These are phyloP conservation scores for Cryptus viduatorius DNA, from an alignment of 2,888 invertebrate genomes.

Conservation along the genomic window DNA sequence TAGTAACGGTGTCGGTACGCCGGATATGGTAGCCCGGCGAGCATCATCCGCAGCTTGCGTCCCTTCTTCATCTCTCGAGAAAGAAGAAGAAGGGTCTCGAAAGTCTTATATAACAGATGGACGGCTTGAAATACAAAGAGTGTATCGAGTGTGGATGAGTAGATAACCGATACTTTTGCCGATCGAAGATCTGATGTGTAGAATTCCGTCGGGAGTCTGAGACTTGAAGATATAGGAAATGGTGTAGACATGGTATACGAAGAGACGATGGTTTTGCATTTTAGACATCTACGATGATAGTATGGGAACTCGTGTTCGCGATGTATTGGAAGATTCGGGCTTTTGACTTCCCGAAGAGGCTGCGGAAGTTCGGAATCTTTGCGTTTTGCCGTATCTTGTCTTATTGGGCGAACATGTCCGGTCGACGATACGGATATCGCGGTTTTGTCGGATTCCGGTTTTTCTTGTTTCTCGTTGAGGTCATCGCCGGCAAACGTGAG, in stretches of 20 bases:
- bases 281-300: too few relatives aligned
- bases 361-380: neutral
- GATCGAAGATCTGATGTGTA: too few relatives aligned
- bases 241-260: too few relatives aligned
- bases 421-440: neutral
- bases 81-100: constrained; percentile 14
- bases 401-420: neutral
- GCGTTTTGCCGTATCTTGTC: neutral
- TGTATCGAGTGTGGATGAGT: neutral
- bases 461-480: neutral
- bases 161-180: too few relatives aligned
- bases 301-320: too few relatives aligned
- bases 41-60: constrained; percentile 12
- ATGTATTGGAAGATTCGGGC: too few relatives aligned
- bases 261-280: too few relatives aligned
- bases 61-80: constrained; percentile 2
- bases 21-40: constrained; percentile 19
- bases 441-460: constrained; percentile 1
- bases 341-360: too few relatives aligned
- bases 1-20: neutral
- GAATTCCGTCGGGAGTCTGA: too few relatives aligned
- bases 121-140: neutral
- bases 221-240: too few relatives aligned
- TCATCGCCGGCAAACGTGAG: constrained; percentile 2
- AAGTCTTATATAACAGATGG: constrained; percentile 13